Conservation (phyloP, 1,140 invertebrate genomes). For the Danaus plexippus region DNA sequence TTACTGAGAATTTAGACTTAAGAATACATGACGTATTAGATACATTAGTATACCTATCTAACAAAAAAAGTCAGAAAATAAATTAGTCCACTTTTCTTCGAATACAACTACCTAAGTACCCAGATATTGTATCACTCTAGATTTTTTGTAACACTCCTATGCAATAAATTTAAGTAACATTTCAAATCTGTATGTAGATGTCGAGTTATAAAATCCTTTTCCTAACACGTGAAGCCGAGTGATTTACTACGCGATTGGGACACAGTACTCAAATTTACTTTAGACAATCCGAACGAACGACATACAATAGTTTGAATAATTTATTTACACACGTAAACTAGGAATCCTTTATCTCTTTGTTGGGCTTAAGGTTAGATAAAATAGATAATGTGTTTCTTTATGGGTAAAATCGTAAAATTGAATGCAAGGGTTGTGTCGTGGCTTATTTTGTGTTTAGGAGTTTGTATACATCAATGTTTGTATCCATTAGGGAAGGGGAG, state of each 20-base stretch:
- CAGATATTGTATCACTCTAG: too few relatives aligned
- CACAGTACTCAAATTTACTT: slow-evolving; percentile 55
- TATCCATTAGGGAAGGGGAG: not conserved
- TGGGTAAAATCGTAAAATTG: slow-evolving; percentile 55
- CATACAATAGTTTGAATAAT: slow-evolving; percentile 56
- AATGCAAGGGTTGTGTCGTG: slow-evolving; percentile 33
- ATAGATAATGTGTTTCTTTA: slow-evolving; percentile 63
- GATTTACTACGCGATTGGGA: slow-evolving; percentile 49
- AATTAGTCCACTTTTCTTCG: too few relatives aligned
- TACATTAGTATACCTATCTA: too few relatives aligned
- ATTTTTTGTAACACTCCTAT: too few relatives aligned
- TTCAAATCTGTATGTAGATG: slow-evolving; percentile 32
- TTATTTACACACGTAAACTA: slow-evolving; percentile 64
- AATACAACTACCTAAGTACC: too few relatives aligned
- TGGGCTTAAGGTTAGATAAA: slow-evolving; percentile 63
- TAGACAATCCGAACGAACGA: slow-evolving; percentile 47
- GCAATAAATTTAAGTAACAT: slow-evolving; percentile 15
- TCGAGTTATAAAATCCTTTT: slow-evolving; percentile 44
- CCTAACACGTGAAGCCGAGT: slow-evolving; percentile 43
- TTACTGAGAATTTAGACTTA: too few relatives aligned
- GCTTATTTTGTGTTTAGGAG: slow-evolving; percentile 22
- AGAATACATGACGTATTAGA: too few relatives aligned
- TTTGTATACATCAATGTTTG: not conserved
- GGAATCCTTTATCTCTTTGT: slow-evolving; percentile 65
- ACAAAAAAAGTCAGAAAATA: too few relatives aligned